Conservation (phyloP, 2,113 vertebrate genomes). For the Tachycineta bicolor region DNA sequence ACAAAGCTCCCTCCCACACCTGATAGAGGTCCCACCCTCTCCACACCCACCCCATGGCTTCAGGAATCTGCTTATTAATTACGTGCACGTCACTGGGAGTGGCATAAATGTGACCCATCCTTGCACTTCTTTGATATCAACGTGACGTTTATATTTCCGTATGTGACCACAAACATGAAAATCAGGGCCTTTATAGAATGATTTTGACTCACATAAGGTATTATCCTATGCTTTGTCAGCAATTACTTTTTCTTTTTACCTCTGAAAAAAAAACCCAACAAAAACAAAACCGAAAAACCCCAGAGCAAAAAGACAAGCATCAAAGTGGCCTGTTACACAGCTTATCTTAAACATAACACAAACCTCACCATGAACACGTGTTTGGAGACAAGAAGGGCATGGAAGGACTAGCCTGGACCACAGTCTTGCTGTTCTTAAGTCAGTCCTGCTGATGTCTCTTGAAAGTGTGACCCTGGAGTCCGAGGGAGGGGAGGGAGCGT, state of each 20-base stretch:
- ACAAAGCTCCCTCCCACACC: not conserved
- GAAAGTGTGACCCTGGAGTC: not conserved
- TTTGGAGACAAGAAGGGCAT: not conserved
- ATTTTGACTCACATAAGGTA: not conserved
- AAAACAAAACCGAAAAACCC: too few species aligned
- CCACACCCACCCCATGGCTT: not conserved
- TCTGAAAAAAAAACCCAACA: not conserved
- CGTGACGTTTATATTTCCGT: not conserved
- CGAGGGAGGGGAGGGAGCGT: not conserved
- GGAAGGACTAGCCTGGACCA: not conserved
- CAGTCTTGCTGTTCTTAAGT: not conserved
- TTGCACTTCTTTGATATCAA: not conserved
- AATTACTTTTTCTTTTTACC: not conserved
- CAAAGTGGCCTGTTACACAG: not conserved
- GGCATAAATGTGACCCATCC: not conserved
- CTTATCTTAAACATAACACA: not conserved
- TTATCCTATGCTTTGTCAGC: not conserved
- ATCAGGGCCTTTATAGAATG: not conserved
- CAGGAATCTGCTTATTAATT: not conserved
- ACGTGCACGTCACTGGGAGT: not conserved
- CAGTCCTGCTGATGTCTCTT: not conserved
- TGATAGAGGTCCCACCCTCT: not conserved
- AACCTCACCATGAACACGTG: not conserved
- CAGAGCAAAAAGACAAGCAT: not conserved
- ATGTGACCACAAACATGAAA: not conserved